These are phyloP conservation scores for Morelia viridis DNA, from an alignment of 2,797 vertebrate genomes.

Conservation along the genomic window DNA sequence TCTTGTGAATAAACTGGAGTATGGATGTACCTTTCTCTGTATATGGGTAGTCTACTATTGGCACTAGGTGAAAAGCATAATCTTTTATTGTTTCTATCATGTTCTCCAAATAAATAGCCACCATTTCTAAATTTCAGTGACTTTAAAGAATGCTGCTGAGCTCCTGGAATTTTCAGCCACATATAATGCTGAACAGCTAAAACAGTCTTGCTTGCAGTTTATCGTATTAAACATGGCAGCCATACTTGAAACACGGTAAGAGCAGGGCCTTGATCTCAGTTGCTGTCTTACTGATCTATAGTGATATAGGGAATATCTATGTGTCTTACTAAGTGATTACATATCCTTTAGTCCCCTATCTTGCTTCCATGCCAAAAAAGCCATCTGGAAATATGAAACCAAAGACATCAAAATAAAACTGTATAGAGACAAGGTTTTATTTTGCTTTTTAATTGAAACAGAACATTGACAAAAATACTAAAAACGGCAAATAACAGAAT, in stretches of 20 bases:
- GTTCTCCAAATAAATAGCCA: neutral
- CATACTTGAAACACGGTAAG: constrained; percentile 92
- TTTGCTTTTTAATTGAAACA: neutral
- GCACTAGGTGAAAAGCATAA: neutral
- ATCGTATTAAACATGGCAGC: constrained; percentile 92
- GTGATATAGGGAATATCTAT: neutral
- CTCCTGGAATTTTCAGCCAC: constrained; percentile 90
- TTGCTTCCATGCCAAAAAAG: neutral
- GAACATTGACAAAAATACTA: neutral
- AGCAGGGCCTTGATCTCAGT: neutral
- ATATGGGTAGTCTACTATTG: neutral
- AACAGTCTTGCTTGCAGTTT: constrained; percentile 93
- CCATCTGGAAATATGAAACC: neutral
- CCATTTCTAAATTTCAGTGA: constrained; percentile 78
- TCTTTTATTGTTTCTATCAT: neutral
- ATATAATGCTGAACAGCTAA: constrained; percentile 93
- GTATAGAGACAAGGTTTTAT: neutral
- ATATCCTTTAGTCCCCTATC: neutral
- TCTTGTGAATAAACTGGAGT: neutral
- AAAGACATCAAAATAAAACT: neutral
- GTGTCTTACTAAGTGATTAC: neutral
- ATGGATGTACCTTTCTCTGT: neutral
- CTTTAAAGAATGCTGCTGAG: constrained; percentile 91
- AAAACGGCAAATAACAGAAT: neutral
- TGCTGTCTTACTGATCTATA: neutral